These are phyloP conservation scores for Nephila pilipes DNA, from an alignment of 1,140 invertebrate species.

Conservation along the genomic window DNA sequence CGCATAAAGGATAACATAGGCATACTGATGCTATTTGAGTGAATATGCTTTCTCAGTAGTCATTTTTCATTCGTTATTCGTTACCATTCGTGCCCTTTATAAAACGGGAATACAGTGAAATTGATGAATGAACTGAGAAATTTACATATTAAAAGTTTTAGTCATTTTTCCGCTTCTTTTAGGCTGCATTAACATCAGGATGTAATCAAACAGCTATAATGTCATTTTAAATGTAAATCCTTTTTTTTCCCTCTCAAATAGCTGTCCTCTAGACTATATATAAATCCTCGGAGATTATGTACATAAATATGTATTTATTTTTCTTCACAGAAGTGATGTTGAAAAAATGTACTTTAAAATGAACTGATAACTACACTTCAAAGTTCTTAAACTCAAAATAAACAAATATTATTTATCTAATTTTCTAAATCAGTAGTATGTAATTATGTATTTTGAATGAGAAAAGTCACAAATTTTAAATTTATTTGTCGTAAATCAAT, in stretches of 20 bases:
- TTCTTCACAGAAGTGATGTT: too few species aligned
- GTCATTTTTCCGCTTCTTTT: not conserved
- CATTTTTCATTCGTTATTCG: not conserved
- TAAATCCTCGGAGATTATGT: too few species aligned
- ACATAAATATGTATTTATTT: too few species aligned
- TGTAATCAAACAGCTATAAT: constrained; percentile 10
- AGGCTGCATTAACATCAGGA: not conserved
- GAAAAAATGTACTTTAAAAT: too few species aligned
- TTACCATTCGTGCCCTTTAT: not conserved
- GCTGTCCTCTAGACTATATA: too few species aligned
- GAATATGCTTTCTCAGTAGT: not conserved
- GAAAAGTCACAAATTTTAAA: too few species aligned
- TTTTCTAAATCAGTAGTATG: too few species aligned
- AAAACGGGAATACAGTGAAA: not conserved
- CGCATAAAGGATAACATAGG: not conserved
- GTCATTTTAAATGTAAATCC: constrained; percentile 2
- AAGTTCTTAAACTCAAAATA: too few species aligned
- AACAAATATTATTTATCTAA: too few species aligned
- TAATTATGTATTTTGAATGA: too few species aligned
- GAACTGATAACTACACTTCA: too few species aligned
- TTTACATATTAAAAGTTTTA: constrained; percentile 25
- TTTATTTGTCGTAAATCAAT: too few species aligned
- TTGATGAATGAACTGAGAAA: not conserved
- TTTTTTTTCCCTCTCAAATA: not conserved
- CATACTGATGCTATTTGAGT: not conserved